These are phyloP conservation scores for Staurois parvus DNA, from an alignment of 2,797 vertebrate species.

Conservation along the genomic window DNA sequence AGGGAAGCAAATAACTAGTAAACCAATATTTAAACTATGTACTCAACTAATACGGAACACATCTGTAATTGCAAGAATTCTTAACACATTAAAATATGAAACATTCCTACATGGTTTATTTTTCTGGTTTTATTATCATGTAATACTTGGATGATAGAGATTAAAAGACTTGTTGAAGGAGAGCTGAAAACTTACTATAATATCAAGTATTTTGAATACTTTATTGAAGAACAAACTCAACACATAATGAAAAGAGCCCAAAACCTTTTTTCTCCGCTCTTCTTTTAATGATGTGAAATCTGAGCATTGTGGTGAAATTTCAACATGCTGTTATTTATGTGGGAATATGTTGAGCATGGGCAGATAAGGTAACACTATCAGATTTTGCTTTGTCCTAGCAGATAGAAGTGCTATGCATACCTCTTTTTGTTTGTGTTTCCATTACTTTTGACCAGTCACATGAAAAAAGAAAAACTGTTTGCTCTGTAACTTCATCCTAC, in stretches of 20 bases:
- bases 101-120: neutral
- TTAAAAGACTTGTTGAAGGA: slow-evolving; percentile 31
- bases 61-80: neutral
- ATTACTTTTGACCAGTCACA: slow-evolving; percentile 57
- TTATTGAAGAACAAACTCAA: slow-evolving; percentile 55
- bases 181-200: slow-evolving; percentile 12
- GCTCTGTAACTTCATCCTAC: slow-evolving; percentile 56
- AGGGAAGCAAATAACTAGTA: neutral
- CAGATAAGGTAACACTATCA: slow-evolving; percentile 62
- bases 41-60: neutral
- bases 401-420: slow-evolving; percentile 47
- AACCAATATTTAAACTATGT: neutral
- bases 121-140: neutral
- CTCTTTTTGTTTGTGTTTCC: slow-evolving; percentile 52
- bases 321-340: slow-evolving; percentile 63
- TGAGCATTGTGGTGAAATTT: slow-evolving; percentile 59
- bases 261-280: slow-evolving; percentile 16
- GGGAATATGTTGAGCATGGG: slow-evolving; percentile 62
- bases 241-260: slow-evolving; percentile 51
- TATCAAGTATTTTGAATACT: slow-evolving; percentile 42
- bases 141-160: slow-evolving; percentile 10
- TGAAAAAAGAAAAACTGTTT: slow-evolving; percentile 49
- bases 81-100: neutral
- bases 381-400: slow-evolving; percentile 48
- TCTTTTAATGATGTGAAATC: slow-evolving; percentile 59